Percentiles rank a stretch among this genome's conserved stretches.
Evolutionary conservation across 2,888 invertebrate species (phyloP).

Genomic region (Caenorhabditis uteleia): DNA sequence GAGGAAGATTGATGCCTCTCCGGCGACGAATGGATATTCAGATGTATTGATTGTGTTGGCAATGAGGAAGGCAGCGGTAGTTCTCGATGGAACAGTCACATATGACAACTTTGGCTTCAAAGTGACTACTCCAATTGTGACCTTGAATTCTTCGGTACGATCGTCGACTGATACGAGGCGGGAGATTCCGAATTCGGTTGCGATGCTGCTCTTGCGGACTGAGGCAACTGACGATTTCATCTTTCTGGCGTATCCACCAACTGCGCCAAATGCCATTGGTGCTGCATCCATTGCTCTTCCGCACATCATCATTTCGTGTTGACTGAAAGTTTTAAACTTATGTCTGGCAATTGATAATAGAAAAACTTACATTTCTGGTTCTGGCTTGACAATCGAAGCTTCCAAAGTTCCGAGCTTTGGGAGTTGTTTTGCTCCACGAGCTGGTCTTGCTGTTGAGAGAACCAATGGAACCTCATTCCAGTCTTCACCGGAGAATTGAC

Average conservation of each 20-base stretch:
- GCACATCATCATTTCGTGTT: not conserved
- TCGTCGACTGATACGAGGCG: constrained; percentile 24
- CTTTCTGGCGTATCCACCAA: no score
- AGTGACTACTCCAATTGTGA: constrained; percentile 69
- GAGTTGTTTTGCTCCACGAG: constrained; percentile 16
- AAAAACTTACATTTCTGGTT: not conserved
- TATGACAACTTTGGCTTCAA: constrained; percentile 68
- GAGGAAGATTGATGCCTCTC: constrained; percentile 54
- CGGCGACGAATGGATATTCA: constrained; percentile 49
- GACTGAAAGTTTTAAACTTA: no score
- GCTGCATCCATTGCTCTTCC: no score
- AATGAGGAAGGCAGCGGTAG: constrained; percentile 46
- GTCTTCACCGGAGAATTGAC: constrained; percentile 70
- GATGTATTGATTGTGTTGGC: constrained; percentile 50
- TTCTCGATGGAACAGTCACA: constrained; percentile 67
- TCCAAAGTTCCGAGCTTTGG: constrained; percentile 37
- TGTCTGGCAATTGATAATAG: not conserved
- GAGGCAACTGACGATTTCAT: constrained; percentile 7
- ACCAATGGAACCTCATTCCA: constrained; percentile 63
- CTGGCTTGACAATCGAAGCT: constrained; percentile 9
- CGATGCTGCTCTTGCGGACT: constrained; percentile 20
- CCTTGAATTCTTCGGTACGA: constrained; percentile 40
- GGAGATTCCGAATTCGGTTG: constrained; percentile 23
- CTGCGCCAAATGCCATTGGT: constrained; percentile 2
- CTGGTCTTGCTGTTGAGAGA: constrained; percentile 33